phyloP scores from a whole-genome alignment of 2,888 invertebrate species.

The Drosophila leonis region DNA sequence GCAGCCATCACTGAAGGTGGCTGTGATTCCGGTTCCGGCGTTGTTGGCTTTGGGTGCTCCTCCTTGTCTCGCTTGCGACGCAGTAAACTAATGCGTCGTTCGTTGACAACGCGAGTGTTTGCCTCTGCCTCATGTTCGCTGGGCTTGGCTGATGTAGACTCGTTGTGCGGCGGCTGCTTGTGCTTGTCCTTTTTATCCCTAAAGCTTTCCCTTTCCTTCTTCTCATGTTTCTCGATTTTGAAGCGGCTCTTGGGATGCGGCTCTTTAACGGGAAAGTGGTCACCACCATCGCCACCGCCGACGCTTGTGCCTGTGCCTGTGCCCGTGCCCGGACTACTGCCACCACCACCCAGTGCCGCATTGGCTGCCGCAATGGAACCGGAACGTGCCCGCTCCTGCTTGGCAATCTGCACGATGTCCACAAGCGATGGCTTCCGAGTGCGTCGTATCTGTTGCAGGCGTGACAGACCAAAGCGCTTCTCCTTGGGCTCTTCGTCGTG shows the following conservation, averaged over 20 bases:
- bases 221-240: conserved; percentile 76
- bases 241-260: conserved; percentile 80
- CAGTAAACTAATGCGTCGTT: conserved; percentile 82
- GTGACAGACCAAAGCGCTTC: conserved; percentile 73
- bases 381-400: conserved; percentile 78
- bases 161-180: conserved; percentile 55
- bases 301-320: not conserved
- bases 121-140: conserved; percentile 82
- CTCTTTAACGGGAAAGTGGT: conserved; percentile 64
- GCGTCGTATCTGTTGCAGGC: conserved; percentile 79
- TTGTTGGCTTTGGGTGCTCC: conserved; percentile 39
- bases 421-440: conserved; percentile 83
- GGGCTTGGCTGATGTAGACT: conserved; percentile 45
- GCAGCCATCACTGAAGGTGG: conserved; percentile 14
- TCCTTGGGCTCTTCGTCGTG: conserved; percentile 86
- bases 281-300: conserved; percentile 10
- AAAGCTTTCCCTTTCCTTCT: conserved; percentile 53
- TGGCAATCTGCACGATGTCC: conserved; percentile 84
- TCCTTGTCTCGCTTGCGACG: conserved; percentile 73
- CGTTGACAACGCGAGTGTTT: conserved; percentile 82
- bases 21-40: conserved; percentile 45
- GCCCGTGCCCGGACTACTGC: conserved; percentile 30
- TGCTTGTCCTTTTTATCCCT: conserved; percentile 61
- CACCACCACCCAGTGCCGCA: conserved; percentile 33
- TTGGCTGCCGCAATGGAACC: conserved; percentile 52